A percentile compares a stretch with the other conserved stretches of the same genome.
Conservation (phyloP, 1,140 invertebrate genomes). For the Calycopis cecrops region DNA sequence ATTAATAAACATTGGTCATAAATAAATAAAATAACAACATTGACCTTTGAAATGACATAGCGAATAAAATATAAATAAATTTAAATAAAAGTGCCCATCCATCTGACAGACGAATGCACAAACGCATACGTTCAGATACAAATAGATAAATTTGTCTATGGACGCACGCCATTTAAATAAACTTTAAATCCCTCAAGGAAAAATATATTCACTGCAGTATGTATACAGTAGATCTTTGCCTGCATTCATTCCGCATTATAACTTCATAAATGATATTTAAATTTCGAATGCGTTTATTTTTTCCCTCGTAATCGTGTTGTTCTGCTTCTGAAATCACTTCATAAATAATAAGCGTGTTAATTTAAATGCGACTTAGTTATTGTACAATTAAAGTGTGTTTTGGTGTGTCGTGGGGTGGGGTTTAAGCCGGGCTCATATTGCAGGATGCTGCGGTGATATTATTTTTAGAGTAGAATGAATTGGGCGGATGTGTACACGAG, state of each 20-base stretch:
- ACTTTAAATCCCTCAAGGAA: slow-evolving; percentile 24
- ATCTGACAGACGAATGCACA: slow-evolving; percentile 39
- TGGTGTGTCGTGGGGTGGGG: slow-evolving; percentile 23
- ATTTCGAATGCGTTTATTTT: slow-evolving; percentile 45
- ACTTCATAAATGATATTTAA: slow-evolving; percentile 53
- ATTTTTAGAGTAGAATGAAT: slow-evolving; percentile 42
- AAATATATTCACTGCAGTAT: slow-evolving; percentile 19
- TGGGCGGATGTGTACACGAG: slow-evolving; percentile 35
- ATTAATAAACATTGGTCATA: too few species aligned
- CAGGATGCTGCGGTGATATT: slow-evolving; percentile 40
- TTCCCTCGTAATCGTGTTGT: slow-evolving; percentile 43
- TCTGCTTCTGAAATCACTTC: slow-evolving; percentile 47
- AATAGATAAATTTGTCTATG: slow-evolving; percentile 47
- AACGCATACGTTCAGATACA: slow-evolving; percentile 39
- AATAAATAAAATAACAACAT: too few species aligned
- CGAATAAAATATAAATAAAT: slow-evolving; percentile 16
- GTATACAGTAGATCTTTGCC: slow-evolving; percentile 25
- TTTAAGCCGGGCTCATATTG: slow-evolving; percentile 37
- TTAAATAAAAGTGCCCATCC: slow-evolving; percentile 27
- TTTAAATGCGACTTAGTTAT: slow-evolving; percentile 29
- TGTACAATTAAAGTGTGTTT: slow-evolving; percentile 26
- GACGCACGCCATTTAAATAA: slow-evolving; percentile 39
- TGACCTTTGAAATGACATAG: not conserved
- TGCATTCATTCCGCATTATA: slow-evolving; percentile 27
- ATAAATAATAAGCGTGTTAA: slow-evolving; percentile 25